phyloP scores from a whole-genome alignment of 2,888 invertebrate genomes.

The Podotricha telesiphe region DNA sequence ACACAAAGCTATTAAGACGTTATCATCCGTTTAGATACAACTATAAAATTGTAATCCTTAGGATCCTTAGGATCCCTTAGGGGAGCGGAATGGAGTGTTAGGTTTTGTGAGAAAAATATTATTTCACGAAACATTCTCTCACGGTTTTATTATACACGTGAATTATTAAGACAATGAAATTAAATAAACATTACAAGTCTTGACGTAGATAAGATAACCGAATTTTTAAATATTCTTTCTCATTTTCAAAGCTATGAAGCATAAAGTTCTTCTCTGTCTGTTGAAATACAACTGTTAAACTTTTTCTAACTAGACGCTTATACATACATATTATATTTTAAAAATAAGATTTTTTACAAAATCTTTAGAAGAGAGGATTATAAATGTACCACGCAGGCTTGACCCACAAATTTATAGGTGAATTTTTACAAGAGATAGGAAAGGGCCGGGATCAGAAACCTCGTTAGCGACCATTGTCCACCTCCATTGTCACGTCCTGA shows the following conservation, averaged over 20 bases:
- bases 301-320: too few species aligned
- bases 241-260: too few species aligned
- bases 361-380: slow-evolving; percentile 27
- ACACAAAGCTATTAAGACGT: not conserved
- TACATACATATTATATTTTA: not conserved
- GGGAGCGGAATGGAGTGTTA: not conserved
- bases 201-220: too few species aligned
- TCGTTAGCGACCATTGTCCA: slow-evolving; percentile 49
- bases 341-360: slow-evolving; percentile 2
- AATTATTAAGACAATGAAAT: not conserved
- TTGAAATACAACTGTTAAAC: too few species aligned
- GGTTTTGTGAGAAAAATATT: slow-evolving; percentile 1
- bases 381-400: slow-evolving; percentile 27
- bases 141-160: not conserved
- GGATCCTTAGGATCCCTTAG: too few species aligned
- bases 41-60: not conserved
- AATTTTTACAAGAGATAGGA: slow-evolving; percentile 34
- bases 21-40: not conserved
- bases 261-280: too few species aligned
- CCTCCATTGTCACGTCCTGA: slow-evolving; percentile 36
- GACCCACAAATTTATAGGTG: slow-evolving; percentile 31
- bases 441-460: slow-evolving; percentile 43
- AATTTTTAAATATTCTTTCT: too few species aligned
- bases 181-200: not conserved
- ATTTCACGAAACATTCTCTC: slow-evolving; percentile 1